phyloP scores from a whole-genome alignment of 2,888 invertebrate genomes.

The Lasius fuliginosus region DNA sequence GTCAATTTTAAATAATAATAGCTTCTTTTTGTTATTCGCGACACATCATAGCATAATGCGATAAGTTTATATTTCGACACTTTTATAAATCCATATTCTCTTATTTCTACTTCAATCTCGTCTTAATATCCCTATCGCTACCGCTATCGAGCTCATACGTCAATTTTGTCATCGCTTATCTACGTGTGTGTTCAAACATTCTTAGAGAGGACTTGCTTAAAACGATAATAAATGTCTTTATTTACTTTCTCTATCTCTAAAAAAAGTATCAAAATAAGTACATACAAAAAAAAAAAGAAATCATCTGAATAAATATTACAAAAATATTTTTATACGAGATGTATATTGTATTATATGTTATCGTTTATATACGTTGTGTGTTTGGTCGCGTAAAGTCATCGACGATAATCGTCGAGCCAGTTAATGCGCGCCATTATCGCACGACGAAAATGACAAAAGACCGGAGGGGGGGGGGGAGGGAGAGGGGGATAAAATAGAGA shows the following conservation, averaged over 20 bases:
- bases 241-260: neutral
- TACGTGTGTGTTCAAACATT: no score
- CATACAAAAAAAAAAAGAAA: neutral
- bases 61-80: no score
- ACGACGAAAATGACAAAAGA: constrained; percentile 4
- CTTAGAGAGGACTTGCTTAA: no score
- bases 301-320: neutral
- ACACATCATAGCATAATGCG: no score
- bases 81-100: no score
- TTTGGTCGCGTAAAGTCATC: neutral
- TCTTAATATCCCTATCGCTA: no score
- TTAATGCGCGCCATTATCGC: neutral
- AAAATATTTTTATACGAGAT: neutral
- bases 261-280: neutral
- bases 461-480: neutral
- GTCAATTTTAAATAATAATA: no score
- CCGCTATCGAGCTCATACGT: no score
- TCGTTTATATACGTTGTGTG: neutral
- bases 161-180: no score
- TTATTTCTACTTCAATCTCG: no score
- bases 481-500: neutral
- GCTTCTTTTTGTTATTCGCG: no score
- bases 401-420: neutral
- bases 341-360: neutral
- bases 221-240: no score